phyloP scores from a whole-genome alignment of 2,888 invertebrate genomes.

The Coelinius sp. region DNA sequence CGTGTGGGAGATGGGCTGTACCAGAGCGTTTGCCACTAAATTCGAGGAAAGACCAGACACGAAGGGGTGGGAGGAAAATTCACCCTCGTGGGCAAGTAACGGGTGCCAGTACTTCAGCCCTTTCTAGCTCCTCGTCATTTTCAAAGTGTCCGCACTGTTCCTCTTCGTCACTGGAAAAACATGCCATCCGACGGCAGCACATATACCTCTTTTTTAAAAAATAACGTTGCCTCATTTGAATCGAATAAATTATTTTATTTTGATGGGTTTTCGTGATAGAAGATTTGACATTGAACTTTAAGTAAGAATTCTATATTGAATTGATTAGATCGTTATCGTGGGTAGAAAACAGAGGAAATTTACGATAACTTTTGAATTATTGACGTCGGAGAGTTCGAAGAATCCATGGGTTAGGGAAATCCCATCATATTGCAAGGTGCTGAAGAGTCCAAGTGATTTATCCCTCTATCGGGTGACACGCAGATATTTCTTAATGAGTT shows the following conservation, averaged over 20 bases:
- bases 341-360: no score
- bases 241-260: neutral
- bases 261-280: neutral
- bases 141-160: neutral
- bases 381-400: slow-evolving; percentile 60
- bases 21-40: slow-evolving; percentile 32
- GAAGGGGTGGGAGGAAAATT: neutral
- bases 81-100: slow-evolving; percentile 21
- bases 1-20: slow-evolving; percentile 24
- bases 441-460: slow-evolving; percentile 42
- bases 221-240: neutral
- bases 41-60: slow-evolving; percentile 34
- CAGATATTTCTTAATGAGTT: slow-evolving; percentile 56
- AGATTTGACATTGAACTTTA: neutral
- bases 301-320: neutral
- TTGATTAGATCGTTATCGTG: slow-evolving; percentile 20
- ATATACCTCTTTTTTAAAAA: neutral
- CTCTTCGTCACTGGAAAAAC: neutral
- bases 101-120: slow-evolving; percentile 11
- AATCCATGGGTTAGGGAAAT: slow-evolving; percentile 58
- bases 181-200: neutral
- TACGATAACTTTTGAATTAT: slow-evolving; percentile 64
- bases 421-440: slow-evolving; percentile 39
- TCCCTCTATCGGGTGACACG: slow-evolving; percentile 38
- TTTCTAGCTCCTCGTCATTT: neutral